These are phyloP conservation scores for Propithecus coquereli DNA, from an alignment of 2,113 vertebrate species.

Conservation along the genomic window DNA sequence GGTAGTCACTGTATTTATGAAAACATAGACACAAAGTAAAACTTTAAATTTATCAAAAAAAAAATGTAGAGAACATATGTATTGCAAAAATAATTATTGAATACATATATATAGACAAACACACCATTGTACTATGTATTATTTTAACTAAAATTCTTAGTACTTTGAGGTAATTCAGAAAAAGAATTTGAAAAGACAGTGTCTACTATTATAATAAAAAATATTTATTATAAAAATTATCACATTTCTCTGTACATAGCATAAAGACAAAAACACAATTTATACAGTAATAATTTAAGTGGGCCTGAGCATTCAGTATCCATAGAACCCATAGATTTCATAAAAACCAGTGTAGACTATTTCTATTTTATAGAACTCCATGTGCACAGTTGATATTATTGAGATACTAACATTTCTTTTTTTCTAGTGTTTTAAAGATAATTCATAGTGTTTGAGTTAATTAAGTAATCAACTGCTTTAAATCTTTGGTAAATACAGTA, in stretches of 20 bases:
- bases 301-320: constrained; percentile 35
- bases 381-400: not conserved
- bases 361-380: constrained; percentile 3
- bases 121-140: not conserved
- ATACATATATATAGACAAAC: not conserved
- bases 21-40: not conserved
- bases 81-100: not conserved
- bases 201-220: constrained; percentile 55
- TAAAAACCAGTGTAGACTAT: not conserved
- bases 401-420: constrained; percentile 1
- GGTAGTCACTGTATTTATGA: not conserved
- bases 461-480: constrained; percentile 21
- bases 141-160: not conserved
- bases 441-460: constrained; percentile 43
- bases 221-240: constrained; percentile 76
- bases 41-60: not conserved
- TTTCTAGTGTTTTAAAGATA: constrained; percentile 35
- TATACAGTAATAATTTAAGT: constrained; percentile 62
- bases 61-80: not conserved
- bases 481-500: constrained; percentile 66
- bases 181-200: constrained; percentile 35
- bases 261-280: constrained; percentile 47
- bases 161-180: not conserved
- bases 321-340: not conserved
- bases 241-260: constrained; percentile 49